Conservation (phyloP, 2,888 invertebrate genomes). For the Bellardia pandia region DNA sequence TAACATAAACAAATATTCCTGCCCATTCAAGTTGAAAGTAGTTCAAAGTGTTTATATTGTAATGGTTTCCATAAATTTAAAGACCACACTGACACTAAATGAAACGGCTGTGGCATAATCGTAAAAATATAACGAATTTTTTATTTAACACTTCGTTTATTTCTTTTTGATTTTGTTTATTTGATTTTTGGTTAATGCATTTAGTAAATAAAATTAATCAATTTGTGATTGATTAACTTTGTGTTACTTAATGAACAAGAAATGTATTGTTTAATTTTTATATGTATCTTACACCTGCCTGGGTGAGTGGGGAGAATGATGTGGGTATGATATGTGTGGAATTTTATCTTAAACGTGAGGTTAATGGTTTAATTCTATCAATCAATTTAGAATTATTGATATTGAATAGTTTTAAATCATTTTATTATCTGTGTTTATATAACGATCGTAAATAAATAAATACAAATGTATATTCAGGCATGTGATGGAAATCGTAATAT, state of each 20-base stretch:
- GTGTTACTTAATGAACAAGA: neutral
- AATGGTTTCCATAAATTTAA: slow-evolving; percentile 26
- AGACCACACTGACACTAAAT: slow-evolving; percentile 40
- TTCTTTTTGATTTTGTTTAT: neutral
- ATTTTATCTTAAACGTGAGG: too few species aligned
- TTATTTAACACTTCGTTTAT: neutral
- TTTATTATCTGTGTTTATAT: too few species aligned
- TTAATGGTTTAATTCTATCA: too few species aligned
- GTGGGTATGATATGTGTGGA: too few species aligned
- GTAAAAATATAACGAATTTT: slow-evolving; percentile 32
- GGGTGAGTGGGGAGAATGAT: neutral
- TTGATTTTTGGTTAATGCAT: slow-evolving; percentile 20
- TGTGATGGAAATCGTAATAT: too few species aligned
- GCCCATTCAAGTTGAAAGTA: neutral
- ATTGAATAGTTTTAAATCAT: too few species aligned
- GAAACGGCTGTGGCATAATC: slow-evolving; percentile 5
- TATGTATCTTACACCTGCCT: neutral
- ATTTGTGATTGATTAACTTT: slow-evolving; percentile 30
- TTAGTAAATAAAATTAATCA: slow-evolving; percentile 35
- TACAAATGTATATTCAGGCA: too few species aligned
- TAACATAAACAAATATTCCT: neutral
- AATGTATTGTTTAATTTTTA: neutral
- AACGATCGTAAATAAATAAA: too few species aligned
- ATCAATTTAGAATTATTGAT: too few species aligned
- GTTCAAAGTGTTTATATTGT: slow-evolving; percentile 26